These are phyloP conservation scores for Copidosoma aretas DNA, from an alignment of 2,888 invertebrate species.

Conservation along the genomic window DNA sequence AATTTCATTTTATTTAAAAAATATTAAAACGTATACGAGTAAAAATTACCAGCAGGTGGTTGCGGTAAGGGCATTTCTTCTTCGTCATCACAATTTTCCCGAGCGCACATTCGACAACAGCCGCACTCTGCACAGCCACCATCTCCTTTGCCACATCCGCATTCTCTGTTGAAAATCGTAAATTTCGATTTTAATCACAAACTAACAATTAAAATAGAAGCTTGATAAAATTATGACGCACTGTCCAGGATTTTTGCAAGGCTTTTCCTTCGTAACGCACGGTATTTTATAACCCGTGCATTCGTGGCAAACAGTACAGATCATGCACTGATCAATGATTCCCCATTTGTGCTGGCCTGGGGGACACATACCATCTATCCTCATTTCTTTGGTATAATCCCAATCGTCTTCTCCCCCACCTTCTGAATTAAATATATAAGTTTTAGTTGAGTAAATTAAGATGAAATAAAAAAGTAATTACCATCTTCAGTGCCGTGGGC, in stretches of 20 bases:
- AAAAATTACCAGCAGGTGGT: slow-evolving; percentile 55
- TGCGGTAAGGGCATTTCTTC: slow-evolving; percentile 57
- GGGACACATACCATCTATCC: slow-evolving; percentile 65
- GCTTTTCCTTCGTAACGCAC: slow-evolving; percentile 78
- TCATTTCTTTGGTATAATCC: slow-evolving; percentile 64
- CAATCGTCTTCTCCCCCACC: slow-evolving; percentile 66
- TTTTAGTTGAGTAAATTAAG: background rate
- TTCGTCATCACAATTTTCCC: slow-evolving; percentile 68
- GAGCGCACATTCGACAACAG: slow-evolving; percentile 86
- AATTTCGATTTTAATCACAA: background rate
- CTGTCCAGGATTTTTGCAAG: slow-evolving; percentile 71
- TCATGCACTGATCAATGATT: slow-evolving; percentile 81
- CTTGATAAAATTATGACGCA: slow-evolving; percentile 40
- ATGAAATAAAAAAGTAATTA: slow-evolving; percentile 32
- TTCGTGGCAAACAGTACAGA: slow-evolving; percentile 89
- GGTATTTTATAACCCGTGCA: slow-evolving; percentile 92
- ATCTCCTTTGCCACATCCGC: slow-evolving; percentile 95
- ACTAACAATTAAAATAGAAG: background rate
- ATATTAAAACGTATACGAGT: slow-evolving; percentile 8
- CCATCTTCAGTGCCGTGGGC: slow-evolving; percentile 57
- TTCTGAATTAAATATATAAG: slow-evolving; percentile 41
- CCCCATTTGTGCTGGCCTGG: slow-evolving; percentile 80
- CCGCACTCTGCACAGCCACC: slow-evolving; percentile 94
- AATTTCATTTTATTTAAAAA: background rate
- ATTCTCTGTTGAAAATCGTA: slow-evolving; percentile 69